phyloP scores from a whole-genome alignment of 2,888 invertebrate genomes.

The Diaprepes abbreviatus region DNA sequence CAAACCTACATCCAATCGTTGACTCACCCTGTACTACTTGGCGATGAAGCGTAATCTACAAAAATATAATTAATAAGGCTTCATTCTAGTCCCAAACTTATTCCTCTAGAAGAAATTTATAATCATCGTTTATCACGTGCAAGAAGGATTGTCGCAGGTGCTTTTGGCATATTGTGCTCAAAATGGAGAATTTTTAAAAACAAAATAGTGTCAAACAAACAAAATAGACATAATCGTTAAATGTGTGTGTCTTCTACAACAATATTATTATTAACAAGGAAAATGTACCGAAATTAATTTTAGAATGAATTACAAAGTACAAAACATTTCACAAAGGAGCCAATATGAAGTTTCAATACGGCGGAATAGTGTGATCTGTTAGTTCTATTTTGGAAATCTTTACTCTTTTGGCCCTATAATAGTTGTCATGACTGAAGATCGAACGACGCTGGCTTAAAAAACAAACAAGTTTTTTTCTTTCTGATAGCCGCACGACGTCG shows the following conservation, averaged over 20 bases:
- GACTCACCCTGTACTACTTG: too few species aligned
- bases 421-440: not conserved
- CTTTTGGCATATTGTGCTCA: constrained; percentile 47
- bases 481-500: too few species aligned
- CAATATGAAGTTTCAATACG: not conserved
- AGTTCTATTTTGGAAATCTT: not conserved
- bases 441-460: too few species aligned
- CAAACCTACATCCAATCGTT: too few species aligned
- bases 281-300: not conserved
- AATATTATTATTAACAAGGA: too few species aligned
- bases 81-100: not conserved
- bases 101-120: not conserved
- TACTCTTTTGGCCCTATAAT: not conserved
- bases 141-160: constrained; percentile 32
- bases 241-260: too few species aligned
- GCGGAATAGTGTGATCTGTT: not conserved
- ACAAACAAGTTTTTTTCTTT: too few species aligned
- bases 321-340: not conserved
- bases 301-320: not conserved
- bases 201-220: not conserved
- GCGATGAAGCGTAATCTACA: not conserved
- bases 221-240: not conserved
- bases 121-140: constrained; percentile 44
- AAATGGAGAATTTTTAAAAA: constrained; percentile 42
- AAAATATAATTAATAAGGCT: not conserved